A percentile compares a stretch with the other conserved stretches of the same genome.
Conservation (phyloP, 2,797 vertebrate genomes). For the Eidolon dupreanum region DNA sequence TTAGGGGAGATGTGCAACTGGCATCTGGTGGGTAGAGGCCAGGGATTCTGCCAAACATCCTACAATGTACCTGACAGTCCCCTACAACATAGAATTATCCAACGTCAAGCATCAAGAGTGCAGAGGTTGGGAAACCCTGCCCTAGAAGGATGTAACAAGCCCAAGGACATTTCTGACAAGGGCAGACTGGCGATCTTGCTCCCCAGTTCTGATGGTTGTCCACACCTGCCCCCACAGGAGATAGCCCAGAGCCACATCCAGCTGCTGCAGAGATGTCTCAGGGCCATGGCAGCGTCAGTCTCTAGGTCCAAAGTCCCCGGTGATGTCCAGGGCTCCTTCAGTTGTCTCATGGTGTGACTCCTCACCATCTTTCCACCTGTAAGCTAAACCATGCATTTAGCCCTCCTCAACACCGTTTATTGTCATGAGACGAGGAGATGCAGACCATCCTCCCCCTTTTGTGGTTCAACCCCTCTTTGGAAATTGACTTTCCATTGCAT, state of each 20-base stretch:
- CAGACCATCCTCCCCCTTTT: background rate
- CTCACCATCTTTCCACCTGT: background rate
- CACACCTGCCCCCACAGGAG: background rate
- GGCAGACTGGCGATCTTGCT: background rate
- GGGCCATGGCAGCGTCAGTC: background rate
- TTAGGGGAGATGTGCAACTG: background rate
- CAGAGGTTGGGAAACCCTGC: background rate
- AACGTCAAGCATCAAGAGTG: background rate
- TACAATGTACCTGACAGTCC: background rate
- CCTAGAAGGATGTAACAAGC: background rate
- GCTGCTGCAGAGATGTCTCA: background rate
- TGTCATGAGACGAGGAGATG: background rate
- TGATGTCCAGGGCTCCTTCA: background rate
- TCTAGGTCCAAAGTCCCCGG: background rate
- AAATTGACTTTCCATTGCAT: background rate
- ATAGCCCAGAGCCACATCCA: background rate
- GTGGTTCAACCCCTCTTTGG: background rate
- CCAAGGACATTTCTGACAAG: background rate
- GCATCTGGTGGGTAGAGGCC: background rate
- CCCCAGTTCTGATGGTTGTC: too few species aligned
- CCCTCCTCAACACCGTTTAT: background rate
- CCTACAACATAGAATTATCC: background rate
- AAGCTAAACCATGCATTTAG: background rate
- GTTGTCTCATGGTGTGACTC: background rate
- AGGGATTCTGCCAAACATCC: background rate